A percentile compares a stretch with the other conserved stretches of the same genome.
phyloP scores from a whole-genome alignment of 2,113 vertebrate species.

The Pachyramphus minor region DNA sequence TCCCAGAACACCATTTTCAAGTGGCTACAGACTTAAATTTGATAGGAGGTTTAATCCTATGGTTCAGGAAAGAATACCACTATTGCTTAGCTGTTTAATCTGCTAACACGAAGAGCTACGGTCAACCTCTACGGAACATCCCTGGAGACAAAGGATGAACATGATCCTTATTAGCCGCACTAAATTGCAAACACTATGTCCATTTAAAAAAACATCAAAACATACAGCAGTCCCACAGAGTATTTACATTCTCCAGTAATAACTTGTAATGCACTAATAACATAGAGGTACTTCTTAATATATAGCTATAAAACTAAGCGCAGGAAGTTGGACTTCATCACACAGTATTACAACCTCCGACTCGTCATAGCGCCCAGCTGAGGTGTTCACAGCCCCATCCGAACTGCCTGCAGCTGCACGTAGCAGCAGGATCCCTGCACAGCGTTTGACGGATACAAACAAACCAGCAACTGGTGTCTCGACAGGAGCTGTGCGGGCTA shows the following conservation, averaged over 20 bases:
- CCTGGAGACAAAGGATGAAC: constrained; percentile 21
- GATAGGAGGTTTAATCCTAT: constrained; percentile 15
- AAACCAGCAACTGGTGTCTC: neutral
- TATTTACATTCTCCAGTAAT: constrained; percentile 31
- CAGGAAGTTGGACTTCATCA: neutral
- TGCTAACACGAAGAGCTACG: neutral
- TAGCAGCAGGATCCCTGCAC: neutral
- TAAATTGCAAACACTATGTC: neutral
- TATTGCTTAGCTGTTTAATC: constrained; percentile 43
- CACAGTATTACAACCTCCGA: neutral
- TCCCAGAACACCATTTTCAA: neutral
- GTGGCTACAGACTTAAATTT: neutral
- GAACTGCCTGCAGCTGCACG: neutral
- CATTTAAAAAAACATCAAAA: neutral
- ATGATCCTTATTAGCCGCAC: neutral
- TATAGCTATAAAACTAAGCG: constrained; percentile 39
- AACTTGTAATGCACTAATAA: constrained; percentile 30
- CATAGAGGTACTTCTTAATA: constrained; percentile 21
- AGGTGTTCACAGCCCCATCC: neutral
- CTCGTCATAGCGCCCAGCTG: neutral
- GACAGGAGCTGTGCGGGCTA: rapidly evolving
- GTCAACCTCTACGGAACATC: neutral
- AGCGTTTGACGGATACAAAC: neutral
- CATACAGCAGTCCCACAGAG: neutral
- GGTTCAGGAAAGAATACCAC: constrained; percentile 6